Evolutionary conservation across 2,113 vertebrate species (phyloP), one percentile per base, ranked within the genome.

Genomic region (Pica pica): DNA sequence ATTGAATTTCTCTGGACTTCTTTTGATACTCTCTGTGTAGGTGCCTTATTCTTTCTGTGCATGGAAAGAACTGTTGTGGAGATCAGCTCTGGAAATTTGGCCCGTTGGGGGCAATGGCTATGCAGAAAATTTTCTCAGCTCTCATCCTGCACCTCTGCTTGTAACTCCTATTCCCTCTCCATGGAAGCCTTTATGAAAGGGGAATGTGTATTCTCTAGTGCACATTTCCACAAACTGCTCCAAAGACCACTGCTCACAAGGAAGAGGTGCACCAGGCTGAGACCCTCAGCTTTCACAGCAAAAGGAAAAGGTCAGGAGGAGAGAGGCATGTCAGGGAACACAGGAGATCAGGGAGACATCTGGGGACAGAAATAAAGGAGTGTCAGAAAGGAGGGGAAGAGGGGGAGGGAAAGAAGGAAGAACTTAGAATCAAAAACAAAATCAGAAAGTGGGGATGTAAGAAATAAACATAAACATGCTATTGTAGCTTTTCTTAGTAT

Each of bases 401-500:
- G 19, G 2, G 15, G 8, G 12, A 50, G 23, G 22, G 18, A 81
- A 90, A 42, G 33, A 83, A 73, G 8, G 22, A 7, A 64, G 4
- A 37, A 44, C 17, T 59, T 73, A 24, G 7, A 86, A 30, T 65
- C 23, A 20, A 69, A 83, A 81, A 57, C 46, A 63, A 64, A 68
- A 55, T 30, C 39, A 83, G 23, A 39, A 86, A 22, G 5, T 24
- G 46, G 16, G 8, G 22, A 30, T 63, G 19, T 59, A 61, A 87
- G 42, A 80, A 83, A 65, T 92, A 67, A 89, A 71, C 5, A n/a
- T 26, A 79, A 79, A 80, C 22, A 77, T 13, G 10, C 28, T 77
- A 30, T 41, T 69, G 73, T 93, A 69, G 37, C 27, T 94, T 96
- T 94, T 94, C 19, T 33, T 74, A 85, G 63, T 49, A 89, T 67